Evolutionary conservation across 2,797 vertebrate genomes (phyloP).

Genomic region (Pitangus sulphuratus): DNA sequence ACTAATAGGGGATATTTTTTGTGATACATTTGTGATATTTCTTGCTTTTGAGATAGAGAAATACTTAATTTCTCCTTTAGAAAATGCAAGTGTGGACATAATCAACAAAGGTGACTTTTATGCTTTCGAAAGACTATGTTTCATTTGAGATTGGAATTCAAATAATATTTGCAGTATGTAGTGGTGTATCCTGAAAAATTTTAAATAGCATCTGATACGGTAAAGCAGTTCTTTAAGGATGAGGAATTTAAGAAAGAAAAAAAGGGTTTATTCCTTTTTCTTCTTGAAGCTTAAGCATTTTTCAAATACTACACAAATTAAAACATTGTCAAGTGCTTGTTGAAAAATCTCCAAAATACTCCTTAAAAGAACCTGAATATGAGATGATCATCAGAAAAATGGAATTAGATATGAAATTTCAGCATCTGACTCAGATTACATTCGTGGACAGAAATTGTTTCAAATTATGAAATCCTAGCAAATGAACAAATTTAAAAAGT

Average conservation of each 20-base stretch:
- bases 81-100: slow-evolving; percentile 17
- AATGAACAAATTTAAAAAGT: neutral
- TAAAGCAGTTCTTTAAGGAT: neutral
- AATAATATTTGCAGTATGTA: slow-evolving; percentile 34
- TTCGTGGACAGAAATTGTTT: neutral
- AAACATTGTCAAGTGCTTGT: neutral
- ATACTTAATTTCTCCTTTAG: neutral
- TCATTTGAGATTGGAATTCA: slow-evolving; percentile 45
- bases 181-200: neutral
- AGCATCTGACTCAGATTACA: neutral
- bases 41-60: neutral
- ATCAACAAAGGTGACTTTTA: neutral
- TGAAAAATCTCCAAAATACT: neutral
- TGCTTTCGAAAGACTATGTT: slow-evolving; percentile 20
- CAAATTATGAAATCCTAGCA: neutral
- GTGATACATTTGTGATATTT: neutral
- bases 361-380: neutral
- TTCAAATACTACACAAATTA: slow-evolving; percentile 8
- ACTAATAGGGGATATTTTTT: neutral
- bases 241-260: neutral
- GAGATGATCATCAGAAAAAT: neutral
- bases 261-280: neutral
- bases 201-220: neutral
- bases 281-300: neutral
- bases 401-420: neutral